Evolutionary conservation across 2,888 invertebrate species (phyloP).

Genomic region (Acrobasis repandana): DNA sequence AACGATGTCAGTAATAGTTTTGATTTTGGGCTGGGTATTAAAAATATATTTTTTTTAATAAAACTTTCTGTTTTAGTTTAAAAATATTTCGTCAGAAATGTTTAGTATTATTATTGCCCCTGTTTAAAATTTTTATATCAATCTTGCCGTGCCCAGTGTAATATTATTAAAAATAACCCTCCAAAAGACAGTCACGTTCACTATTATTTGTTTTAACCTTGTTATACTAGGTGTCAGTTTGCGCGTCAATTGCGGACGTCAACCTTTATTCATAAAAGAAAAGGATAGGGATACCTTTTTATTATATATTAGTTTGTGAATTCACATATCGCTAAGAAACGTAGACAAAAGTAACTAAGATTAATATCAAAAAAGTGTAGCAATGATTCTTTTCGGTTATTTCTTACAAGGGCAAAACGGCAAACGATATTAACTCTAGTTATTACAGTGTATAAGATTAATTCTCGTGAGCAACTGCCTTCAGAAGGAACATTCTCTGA

Average conservation of each 20-base stretch:
- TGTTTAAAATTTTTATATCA: too few relatives aligned
- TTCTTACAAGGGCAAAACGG: not conserved
- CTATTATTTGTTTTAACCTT: not conserved
- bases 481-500: conserved; percentile 8
- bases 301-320: too few relatives aligned
- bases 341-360: too few relatives aligned
- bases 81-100: too few relatives aligned
- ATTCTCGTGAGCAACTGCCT: not conserved
- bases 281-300: too few relatives aligned
- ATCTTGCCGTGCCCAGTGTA: not conserved
- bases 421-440: not conserved
- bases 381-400: too few relatives aligned
- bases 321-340: too few relatives aligned
- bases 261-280: too few relatives aligned
- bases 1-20: not conserved
- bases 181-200: not conserved
- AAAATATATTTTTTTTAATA: not conserved
- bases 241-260: not conserved
- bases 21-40: not conserved
- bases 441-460: not conserved
- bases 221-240: not conserved
- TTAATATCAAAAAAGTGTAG: too few relatives aligned
- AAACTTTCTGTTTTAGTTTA: too few relatives aligned
- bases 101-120: too few relatives aligned
- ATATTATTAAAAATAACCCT: not conserved